phyloP scores from a whole-genome alignment of 2,113 vertebrate species.

The Microtus oregoni region DNA sequence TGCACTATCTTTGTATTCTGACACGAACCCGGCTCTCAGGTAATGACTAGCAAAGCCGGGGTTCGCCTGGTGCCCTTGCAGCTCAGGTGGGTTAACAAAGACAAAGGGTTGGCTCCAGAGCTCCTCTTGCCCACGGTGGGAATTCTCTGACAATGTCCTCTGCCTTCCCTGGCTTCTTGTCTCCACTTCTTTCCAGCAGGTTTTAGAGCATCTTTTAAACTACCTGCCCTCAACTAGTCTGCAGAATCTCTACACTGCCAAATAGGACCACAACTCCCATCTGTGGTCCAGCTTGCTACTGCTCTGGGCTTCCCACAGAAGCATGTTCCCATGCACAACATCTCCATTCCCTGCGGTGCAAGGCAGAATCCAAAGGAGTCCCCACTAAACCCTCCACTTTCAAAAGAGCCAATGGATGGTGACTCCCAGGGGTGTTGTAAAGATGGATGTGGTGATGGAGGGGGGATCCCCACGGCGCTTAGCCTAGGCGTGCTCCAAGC shows the following conservation, averaged over 20 bases:
- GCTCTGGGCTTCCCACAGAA: not conserved
- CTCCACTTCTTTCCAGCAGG: not conserved
- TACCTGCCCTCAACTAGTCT: not conserved
- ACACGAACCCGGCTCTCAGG: not conserved
- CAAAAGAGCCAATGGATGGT: not conserved
- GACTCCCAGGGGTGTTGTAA: not conserved
- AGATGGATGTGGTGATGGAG: not conserved
- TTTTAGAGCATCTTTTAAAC: not conserved
- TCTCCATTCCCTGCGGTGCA: not conserved
- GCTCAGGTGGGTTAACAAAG: not conserved
- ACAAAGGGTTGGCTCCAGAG: not conserved
- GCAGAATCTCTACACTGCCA: not conserved
- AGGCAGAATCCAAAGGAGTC: not conserved
- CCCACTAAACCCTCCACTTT: not conserved
- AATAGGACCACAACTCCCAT: not conserved
- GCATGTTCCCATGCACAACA: too few species aligned
- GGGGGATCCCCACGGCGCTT: too few species aligned
- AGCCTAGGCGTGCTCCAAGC: not conserved
- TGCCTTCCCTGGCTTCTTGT: not conserved
- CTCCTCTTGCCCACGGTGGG: not conserved
- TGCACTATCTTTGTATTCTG: not conserved
- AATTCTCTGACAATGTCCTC: not conserved
- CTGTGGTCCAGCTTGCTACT: not conserved
- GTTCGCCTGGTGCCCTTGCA: not conserved
- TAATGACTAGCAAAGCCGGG: not conserved